phyloP scores from a whole-genome alignment of 2,113 vertebrate genomes.

The Dicrurus megarhynchus region DNA sequence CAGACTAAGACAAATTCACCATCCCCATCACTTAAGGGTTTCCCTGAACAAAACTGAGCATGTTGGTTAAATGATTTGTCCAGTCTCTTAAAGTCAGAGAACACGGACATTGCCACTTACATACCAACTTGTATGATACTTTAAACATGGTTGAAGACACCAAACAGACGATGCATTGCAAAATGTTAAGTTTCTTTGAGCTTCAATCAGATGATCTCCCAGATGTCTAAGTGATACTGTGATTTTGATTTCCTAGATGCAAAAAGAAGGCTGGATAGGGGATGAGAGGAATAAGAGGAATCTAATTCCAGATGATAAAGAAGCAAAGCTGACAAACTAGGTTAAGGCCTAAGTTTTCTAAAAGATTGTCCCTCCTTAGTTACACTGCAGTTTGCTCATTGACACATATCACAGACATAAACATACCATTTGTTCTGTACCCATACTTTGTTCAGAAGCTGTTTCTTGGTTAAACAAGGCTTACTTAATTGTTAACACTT shows the following conservation, averaged over 20 bases:
- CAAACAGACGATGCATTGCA: neutral
- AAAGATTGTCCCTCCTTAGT: neutral
- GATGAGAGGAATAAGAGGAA: neutral
- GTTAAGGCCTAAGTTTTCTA: neutral
- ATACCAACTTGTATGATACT: neutral
- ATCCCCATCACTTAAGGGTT: neutral
- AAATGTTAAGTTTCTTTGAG: neutral
- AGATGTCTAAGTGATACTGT: neutral
- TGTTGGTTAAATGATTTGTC: neutral
- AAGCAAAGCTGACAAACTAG: neutral
- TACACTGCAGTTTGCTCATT: neutral
- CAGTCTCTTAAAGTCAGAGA: neutral
- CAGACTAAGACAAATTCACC: neutral
- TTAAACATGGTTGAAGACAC: neutral
- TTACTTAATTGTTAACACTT: neutral
- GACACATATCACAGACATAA: neutral
- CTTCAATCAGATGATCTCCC: neutral
- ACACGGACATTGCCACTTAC: neutral
- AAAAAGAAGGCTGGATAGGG: neutral
- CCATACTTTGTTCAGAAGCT: neutral
- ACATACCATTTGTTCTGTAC: neutral
- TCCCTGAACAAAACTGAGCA: neutral
- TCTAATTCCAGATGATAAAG: neutral
- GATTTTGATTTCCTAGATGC: neutral
- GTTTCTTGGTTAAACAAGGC: neutral